Percentiles rank a stretch among this genome's conserved stretches.
phyloP scores from a whole-genome alignment of 64 coral and sea anemone species.

The Montipora foliosa region DNA sequence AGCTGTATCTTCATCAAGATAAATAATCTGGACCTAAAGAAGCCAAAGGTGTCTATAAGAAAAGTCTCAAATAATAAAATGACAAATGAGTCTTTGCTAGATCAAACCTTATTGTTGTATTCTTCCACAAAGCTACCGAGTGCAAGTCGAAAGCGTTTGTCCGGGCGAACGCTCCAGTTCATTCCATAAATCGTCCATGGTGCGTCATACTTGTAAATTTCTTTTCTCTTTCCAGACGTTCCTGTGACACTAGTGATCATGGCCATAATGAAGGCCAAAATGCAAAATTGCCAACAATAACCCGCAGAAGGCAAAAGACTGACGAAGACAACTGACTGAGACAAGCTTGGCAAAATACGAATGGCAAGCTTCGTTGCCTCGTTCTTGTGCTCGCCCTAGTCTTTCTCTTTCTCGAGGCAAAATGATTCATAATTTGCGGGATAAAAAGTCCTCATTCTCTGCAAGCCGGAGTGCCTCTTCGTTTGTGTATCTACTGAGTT shows the following conservation, averaged over 20 bases:
- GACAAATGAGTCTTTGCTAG: neutral
- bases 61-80: neutral
- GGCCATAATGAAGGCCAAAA: slow-evolving; percentile 60
- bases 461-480: too few relatives aligned
- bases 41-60: neutral
- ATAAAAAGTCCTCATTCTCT: too few relatives aligned
- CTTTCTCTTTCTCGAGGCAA: too few relatives aligned
- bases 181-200: slow-evolving; percentile 99
- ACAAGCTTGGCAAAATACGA: neutral
- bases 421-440: too few relatives aligned
- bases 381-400: neutral
- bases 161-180: slow-evolving; percentile 96
- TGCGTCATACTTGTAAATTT: slow-evolving; percentile 99
- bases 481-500: too few relatives aligned
- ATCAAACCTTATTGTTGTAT: slow-evolving; percentile 95
- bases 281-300: neutral
- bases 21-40: slow-evolving; percentile 94
- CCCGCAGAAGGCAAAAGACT: neutral
- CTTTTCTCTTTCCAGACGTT: slow-evolving; percentile 87
- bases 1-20: slow-evolving; percentile 91
- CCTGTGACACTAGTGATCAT: slow-evolving; percentile 76
- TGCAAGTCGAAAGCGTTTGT: slow-evolving; percentile 97
- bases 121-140: slow-evolving; percentile 98
- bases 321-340: neutral
- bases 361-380: neutral